Evolutionary conservation across 2,113 vertebrate species (phyloP).

Genomic region (Rana temporaria): DNA sequence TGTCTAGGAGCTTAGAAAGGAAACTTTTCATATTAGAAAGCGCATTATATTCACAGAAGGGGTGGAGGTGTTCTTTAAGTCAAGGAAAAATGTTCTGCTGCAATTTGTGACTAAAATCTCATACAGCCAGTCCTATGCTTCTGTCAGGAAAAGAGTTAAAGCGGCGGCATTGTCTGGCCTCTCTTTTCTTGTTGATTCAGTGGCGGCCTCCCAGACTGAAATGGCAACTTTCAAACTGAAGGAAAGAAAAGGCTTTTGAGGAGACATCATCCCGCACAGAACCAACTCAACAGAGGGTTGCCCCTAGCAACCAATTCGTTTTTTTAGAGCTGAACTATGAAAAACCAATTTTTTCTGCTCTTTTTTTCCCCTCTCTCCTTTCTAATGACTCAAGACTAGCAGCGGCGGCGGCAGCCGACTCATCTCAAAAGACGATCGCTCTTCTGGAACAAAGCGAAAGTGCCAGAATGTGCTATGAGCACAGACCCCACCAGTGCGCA

Average conservation of each 20-base stretch:
- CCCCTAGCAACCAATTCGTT: constrained; percentile 68
- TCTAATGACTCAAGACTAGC: constrained; percentile 17
- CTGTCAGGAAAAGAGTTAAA: background rate
- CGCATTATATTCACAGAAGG: background rate
- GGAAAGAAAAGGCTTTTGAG: constrained; percentile 55
- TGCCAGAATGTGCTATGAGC: background rate
- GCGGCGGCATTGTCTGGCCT: background rate
- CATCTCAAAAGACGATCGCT: constrained; percentile 14
- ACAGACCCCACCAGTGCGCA: background rate
- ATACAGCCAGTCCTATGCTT: background rate
- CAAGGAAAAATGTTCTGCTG: background rate
- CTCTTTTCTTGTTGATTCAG: constrained; percentile 56
- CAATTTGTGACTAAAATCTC: too few species aligned
- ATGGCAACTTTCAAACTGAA: constrained; percentile 61
- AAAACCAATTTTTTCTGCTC: constrained; percentile 55
- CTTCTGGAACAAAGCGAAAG: constrained; percentile 5
- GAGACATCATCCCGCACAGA: constrained; percentile 62
- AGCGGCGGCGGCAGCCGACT: background rate
- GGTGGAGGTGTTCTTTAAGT: background rate
- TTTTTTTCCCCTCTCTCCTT: background rate
- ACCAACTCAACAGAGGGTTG: constrained; percentile 63
- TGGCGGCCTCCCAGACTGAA: constrained; percentile 57
- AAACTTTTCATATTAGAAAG: too few species aligned
- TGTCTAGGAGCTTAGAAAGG: too few species aligned
- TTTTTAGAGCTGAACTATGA: constrained; percentile 61